Conservation (phyloP, 1,140 invertebrate genomes). For the Bombus sibiricus region DNA sequence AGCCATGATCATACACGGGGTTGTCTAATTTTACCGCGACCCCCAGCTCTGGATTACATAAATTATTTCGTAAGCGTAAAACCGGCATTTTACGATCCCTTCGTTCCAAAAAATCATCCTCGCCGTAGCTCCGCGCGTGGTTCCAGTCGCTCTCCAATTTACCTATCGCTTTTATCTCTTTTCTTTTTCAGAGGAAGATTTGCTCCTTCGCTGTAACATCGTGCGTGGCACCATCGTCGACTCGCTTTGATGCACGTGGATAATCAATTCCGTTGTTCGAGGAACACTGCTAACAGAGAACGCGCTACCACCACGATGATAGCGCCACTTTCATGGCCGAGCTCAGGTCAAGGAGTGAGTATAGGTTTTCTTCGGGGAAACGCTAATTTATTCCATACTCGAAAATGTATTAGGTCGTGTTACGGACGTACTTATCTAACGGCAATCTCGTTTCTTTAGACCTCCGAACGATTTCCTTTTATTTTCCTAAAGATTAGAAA, state of each 20-base stretch:
- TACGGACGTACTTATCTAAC: not conserved
- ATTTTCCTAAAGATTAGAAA: not conserved
- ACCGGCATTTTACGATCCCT: slow-evolving; percentile 49
- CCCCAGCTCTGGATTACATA: slow-evolving; percentile 56
- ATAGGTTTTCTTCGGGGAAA: not conserved
- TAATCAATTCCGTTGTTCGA: not conserved
- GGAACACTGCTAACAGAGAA: not conserved
- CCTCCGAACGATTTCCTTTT: not conserved
- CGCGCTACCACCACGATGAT: not conserved
- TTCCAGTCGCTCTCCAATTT: slow-evolving; percentile 5
- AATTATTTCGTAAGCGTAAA: slow-evolving; percentile 63
- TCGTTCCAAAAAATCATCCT: slow-evolving; percentile 21
- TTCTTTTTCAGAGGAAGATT: not conserved
- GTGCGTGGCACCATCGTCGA: too few species aligned
- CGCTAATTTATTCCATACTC: not conserved
- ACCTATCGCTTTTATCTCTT: slow-evolving; percentile 7
- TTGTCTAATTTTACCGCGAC: slow-evolving; percentile 64
- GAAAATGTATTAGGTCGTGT: too few species aligned
- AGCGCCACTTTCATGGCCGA: not conserved
- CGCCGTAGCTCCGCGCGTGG: not conserved
- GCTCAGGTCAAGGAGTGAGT: not conserved
- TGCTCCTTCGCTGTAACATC: not conserved
- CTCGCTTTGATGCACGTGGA: slow-evolving; percentile 6
- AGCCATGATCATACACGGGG: not conserved
- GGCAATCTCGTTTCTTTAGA: too few species aligned